Evolutionary conservation across 2,888 invertebrate genomes (phyloP).

Genomic region (Platycheirus rosarum): DNA sequence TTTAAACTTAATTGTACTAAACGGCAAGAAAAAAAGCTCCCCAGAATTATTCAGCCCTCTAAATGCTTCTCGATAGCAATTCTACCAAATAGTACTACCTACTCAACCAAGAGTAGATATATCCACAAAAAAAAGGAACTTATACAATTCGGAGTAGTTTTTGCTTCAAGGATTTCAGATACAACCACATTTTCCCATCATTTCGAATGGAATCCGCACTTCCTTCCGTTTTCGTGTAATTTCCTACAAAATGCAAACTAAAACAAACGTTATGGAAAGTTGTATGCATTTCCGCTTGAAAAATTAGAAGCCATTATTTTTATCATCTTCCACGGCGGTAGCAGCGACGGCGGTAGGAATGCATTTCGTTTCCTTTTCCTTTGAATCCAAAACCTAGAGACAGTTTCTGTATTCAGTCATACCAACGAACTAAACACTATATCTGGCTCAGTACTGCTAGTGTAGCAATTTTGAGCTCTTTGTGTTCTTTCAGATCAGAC

Average conservation of each 20-base stretch:
- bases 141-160: conserved; percentile 14
- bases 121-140: not conserved
- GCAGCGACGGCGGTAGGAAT: conserved; percentile 7
- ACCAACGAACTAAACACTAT: conserved; percentile 51
- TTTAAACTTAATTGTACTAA: conserved; percentile 17
- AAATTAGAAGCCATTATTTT: conserved; percentile 68
- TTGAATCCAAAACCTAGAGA: conserved; percentile 25
- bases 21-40: conserved; percentile 3
- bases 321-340: conserved; percentile 12
- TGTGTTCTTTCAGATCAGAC: conserved; percentile 8
- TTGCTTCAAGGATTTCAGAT: conserved; percentile 32
- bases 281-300: conserved; percentile 71
- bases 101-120: not conserved
- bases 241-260: conserved; percentile 45
- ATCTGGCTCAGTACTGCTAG: conserved; percentile 12
- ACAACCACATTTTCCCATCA: not conserved
- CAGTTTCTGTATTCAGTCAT: conserved; percentile 64
- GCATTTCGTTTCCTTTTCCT: conserved; percentile 36
- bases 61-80: conserved; percentile 4
- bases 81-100: conserved; percentile 11
- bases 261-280: conserved; percentile 65
- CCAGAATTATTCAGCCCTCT: not conserved
- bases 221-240: conserved; percentile 18
- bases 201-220: conserved; percentile 9
- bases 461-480: conserved; percentile 27